Conservation (phyloP, 2,888 invertebrate genomes). For the Dasysyrphus tricinctus region DNA sequence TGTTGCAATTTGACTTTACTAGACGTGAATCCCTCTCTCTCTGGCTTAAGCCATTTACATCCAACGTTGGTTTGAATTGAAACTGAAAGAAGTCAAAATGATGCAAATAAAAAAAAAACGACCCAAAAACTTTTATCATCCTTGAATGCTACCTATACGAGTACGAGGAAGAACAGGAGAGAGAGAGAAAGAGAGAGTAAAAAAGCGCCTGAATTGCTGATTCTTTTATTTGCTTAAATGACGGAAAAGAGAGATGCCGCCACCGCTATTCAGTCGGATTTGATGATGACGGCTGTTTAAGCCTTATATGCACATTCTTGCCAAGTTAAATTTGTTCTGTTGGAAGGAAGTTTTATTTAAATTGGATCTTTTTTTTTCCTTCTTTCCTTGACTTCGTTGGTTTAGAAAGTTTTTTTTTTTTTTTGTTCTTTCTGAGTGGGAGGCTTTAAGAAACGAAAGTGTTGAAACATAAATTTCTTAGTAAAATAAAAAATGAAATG, state of each 20-base stretch:
- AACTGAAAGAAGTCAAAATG: slow-evolving; percentile 13
- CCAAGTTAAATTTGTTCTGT: slow-evolving; percentile 33
- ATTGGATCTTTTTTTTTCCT: not conserved
- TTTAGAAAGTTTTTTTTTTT: not conserved
- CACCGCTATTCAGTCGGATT: not conserved
- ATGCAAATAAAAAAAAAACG: not conserved
- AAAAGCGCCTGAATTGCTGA: not conserved
- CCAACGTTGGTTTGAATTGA: slow-evolving; percentile 4
- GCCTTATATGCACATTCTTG: slow-evolving; percentile 35
- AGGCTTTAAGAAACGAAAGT: slow-evolving; percentile 18
- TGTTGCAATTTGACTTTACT: slow-evolving; percentile 24
- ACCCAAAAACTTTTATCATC: slow-evolving; percentile 5
- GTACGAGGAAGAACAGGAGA: not conserved
- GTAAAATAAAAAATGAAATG: not conserved
- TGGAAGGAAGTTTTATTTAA: slow-evolving; percentile 36
- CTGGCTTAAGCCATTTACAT: not conserved
- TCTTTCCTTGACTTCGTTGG: not conserved
- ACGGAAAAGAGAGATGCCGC: slow-evolving; percentile 13
- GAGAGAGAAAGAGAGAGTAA: not conserved
- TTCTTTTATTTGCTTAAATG: slow-evolving; percentile 35
- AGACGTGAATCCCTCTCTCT: not conserved
- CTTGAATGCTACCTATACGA: not conserved
- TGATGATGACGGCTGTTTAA: slow-evolving; percentile 29
- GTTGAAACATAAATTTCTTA: slow-evolving; percentile 16
- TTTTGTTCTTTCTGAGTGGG: not conserved